Evolutionary conservation across 2,797 vertebrate species (phyloP), one percentile per base, ranked within the genome.

Genomic region (Etheostoma perlongum): DNA sequence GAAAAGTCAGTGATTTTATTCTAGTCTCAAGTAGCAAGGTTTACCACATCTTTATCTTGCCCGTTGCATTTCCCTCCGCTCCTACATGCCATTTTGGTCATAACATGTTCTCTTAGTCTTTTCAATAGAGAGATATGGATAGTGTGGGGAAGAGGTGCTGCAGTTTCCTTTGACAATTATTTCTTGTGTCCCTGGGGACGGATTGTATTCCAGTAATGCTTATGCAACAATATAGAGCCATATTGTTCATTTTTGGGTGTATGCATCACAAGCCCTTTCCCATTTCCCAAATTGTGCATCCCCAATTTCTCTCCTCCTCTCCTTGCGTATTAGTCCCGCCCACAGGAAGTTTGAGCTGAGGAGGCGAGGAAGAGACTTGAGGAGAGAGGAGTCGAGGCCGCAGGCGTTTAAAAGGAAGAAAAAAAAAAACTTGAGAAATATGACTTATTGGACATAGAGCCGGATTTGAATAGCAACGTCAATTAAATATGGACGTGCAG

Each of bases 81-180:
- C 48, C 25, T 62, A 42, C 53, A 46, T 78, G 60, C 61, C 67
- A 82, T 83, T 81, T 85, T 48, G 81, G 71, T 85, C 76, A 59
- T 19, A 54, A 23, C 13, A n/a, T 57, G 23, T 61, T 78, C 74
- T 63, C 25, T 78, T 88, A 66, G 54, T 82, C 81, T 89, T 90
- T 86, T 67, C 66, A 74, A 57, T 25, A 66, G 6, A 33, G 6
- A 76, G n/a, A 61, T 42, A 69, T 4, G 19, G 23, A 46, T 18
- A 27, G 33, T 18, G 66, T 27, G 44, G 14, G 42, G 13, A 44
- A 14, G 42, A 67, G 23, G 23, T 33, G 44, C 63, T 60, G 36
- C 27, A 72, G 23, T 65, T 76, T 55, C 82, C 59, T 81, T 54
- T 57, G 63, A 74, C 75, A 67, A 58, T 81, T 69, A n/a, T 58